Evolutionary conservation across 2,797 vertebrate genomes (phyloP).

Genomic region (Sphaeramia orbicularis): DNA sequence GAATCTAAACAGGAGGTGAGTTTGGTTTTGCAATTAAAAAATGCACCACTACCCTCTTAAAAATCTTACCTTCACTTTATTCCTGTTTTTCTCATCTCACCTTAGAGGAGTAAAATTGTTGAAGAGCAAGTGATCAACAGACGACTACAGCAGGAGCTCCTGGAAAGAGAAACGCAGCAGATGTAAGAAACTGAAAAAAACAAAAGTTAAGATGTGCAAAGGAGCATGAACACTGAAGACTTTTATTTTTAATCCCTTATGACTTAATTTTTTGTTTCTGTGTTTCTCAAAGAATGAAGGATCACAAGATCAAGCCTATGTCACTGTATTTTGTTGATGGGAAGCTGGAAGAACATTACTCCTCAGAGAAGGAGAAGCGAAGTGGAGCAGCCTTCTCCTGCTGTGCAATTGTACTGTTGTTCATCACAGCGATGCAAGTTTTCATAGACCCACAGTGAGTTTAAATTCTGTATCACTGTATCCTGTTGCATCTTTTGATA

Average conservation of each 20-base stretch:
- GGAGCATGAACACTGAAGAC: too few species aligned
- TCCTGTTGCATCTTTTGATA: not conserved
- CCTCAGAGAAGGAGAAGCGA: conserved; percentile 93
- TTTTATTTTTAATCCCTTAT: not conserved
- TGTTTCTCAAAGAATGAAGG: conserved; percentile 85
- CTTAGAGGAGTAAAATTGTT: conserved; percentile 77
- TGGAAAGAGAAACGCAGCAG: conserved; percentile 91
- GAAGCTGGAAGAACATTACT: conserved; percentile 91
- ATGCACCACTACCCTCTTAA: too few species aligned
- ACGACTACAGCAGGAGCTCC: conserved; percentile 90
- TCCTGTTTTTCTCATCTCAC: conserved; percentile 58
- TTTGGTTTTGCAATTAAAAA: too few species aligned
- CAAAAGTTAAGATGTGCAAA: not conserved
- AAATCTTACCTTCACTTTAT: not conserved
- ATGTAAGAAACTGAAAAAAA: conserved; percentile 83
- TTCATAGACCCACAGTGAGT: conserved; percentile 92
- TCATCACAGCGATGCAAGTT: conserved; percentile 89
- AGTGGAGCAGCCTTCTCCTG: conserved; percentile 93
- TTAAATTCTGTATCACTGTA: not conserved
- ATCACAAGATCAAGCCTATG: conserved; percentile 86
- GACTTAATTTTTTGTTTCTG: not conserved
- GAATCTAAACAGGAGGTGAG: conserved; percentile 74
- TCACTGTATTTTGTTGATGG: conserved; percentile 90
- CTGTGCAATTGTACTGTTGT: conserved; percentile 91
- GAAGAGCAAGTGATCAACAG: conserved; percentile 91